Evolutionary conservation across 2,113 vertebrate species (phyloP).

Genomic region (Peromyscus polionotus): DNA sequence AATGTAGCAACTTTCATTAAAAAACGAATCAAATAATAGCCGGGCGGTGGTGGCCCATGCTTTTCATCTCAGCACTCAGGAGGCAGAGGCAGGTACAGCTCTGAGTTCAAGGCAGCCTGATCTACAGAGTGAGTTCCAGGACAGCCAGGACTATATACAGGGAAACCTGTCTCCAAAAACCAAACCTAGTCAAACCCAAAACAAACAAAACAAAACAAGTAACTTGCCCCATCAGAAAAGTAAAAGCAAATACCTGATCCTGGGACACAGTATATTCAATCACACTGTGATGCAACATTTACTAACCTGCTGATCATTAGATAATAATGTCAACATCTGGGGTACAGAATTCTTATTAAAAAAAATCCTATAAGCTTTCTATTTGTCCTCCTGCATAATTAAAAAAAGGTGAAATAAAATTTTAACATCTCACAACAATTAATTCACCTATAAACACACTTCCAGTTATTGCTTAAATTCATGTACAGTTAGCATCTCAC

Average conservation of each 20-base stretch:
- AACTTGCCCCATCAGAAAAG: not conserved
- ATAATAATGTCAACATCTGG: slow-evolving; percentile 21
- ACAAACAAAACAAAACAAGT: not conserved
- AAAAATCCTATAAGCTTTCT: slow-evolving; percentile 34
- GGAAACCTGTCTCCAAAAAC: not conserved
- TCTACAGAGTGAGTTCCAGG: not conserved
- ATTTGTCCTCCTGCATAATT: not conserved
- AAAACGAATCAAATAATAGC: not conserved
- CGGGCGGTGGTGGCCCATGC: no score
- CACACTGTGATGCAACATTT: not conserved
- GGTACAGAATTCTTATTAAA: slow-evolving; percentile 57
- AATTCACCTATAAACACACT: slow-evolving; percentile 20
- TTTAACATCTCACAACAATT: slow-evolving; percentile 1
- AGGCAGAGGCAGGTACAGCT: not conserved
- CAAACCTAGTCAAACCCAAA: not conserved
- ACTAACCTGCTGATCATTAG: not conserved
- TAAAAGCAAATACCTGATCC: not conserved
- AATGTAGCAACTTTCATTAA: not conserved
- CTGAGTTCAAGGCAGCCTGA: not conserved
- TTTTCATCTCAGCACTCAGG: not conserved
- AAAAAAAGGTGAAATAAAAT: slow-evolving; percentile 42
- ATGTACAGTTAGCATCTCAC: not conserved
- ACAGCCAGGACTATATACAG: not conserved
- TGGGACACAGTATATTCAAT: not conserved
- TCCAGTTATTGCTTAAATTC: slow-evolving; percentile 2